phyloP scores from a whole-genome alignment of 2,888 invertebrate species.

The Actias luna region DNA sequence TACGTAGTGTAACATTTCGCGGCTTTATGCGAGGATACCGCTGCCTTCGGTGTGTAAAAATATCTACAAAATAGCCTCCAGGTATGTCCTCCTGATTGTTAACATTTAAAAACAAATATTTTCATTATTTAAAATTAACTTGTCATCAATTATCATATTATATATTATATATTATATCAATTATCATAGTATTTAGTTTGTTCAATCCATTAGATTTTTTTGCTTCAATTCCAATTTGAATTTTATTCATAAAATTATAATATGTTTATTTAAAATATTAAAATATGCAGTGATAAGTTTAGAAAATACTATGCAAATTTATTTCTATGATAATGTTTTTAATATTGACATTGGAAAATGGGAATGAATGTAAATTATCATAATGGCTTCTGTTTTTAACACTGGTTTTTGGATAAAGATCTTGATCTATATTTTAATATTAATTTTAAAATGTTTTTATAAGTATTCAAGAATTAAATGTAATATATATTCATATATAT shows the following conservation, averaged over 20 bases:
- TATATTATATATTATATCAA: too few relatives aligned
- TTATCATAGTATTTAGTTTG: too few relatives aligned
- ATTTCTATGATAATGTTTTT: neutral
- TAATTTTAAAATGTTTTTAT: neutral
- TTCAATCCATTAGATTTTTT: too few relatives aligned
- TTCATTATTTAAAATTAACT: neutral
- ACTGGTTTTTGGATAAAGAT: neutral
- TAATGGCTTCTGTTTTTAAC: neutral
- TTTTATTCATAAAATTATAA: neutral
- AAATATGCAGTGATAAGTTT: neutral
- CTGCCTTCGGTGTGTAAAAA: slow-evolving; percentile 8
- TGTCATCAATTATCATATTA: too few relatives aligned
- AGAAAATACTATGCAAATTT: neutral
- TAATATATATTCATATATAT: too few relatives aligned
- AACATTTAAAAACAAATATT: neutral
- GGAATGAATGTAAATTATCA: neutral
- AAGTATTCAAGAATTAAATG: neutral
- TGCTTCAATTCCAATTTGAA: neutral
- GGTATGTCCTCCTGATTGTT: slow-evolving; percentile 17
- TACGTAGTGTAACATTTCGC: slow-evolving; percentile 19
- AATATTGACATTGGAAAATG: neutral
- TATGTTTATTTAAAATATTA: neutral
- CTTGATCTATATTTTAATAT: neutral
- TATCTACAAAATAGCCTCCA: neutral
- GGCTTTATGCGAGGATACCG: slow-evolving; percentile 11